Conservation (phyloP, 2,888 invertebrate species). For the Eupithecia insigniata region DNA sequence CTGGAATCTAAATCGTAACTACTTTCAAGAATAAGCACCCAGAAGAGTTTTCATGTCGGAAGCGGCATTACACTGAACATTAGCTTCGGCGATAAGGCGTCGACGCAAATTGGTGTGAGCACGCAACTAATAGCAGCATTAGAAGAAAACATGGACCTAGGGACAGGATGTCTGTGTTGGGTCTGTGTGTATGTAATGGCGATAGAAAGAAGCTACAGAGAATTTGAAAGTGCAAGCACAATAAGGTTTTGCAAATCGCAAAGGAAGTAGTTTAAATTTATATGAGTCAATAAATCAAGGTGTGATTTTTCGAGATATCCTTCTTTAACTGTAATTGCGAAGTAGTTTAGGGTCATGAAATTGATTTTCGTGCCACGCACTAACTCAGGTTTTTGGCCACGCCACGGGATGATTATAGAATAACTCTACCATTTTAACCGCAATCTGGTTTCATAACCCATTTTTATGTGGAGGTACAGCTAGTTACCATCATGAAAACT, state of each 20-base stretch:
- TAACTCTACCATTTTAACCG: no score
- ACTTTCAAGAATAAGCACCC: neutral
- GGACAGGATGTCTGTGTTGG: conserved; percentile 24
- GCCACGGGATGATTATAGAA: no score
- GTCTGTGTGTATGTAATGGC: neutral
- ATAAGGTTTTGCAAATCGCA: neutral
- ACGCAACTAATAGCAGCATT: conserved; percentile 67
- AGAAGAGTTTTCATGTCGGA: conserved; percentile 80
- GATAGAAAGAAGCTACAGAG: neutral
- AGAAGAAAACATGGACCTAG: conserved; percentile 54
- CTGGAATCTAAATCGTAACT: neutral
- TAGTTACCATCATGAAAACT: neutral
- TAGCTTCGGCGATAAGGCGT: conserved; percentile 78
- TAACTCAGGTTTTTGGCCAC: no score
- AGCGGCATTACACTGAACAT: conserved; percentile 80
- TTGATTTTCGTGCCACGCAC: no score
- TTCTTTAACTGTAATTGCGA: neutral
- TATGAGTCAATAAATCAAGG: neutral
- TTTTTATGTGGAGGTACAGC: neutral
- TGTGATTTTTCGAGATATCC: neutral
- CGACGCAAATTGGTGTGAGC: conserved; percentile 74
- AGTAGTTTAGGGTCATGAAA: no score
- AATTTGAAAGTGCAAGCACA: neutral
- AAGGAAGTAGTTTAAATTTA: neutral
- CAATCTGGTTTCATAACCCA: no score